These are phyloP conservation scores for Caerostris extrusa DNA, from an alignment of 1,140 invertebrate genomes.

Conservation along the genomic window DNA sequence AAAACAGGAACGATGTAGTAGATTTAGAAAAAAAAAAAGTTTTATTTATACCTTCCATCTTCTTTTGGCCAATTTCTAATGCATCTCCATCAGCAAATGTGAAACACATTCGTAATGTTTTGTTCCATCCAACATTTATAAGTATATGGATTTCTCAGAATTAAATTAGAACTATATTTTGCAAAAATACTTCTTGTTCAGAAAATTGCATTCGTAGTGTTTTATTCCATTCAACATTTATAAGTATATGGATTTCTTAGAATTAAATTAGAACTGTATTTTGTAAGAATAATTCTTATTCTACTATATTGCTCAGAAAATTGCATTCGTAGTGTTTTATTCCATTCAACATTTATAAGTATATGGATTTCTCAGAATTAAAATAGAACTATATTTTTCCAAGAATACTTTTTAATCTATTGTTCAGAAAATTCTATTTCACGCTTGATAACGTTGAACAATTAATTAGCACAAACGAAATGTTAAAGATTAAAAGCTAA, in stretches of 20 bases:
- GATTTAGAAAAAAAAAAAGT: too few species aligned
- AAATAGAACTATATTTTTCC: too few species aligned
- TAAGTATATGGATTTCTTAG: not conserved
- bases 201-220: not conserved
- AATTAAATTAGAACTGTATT: not conserved
- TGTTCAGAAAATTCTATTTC: not conserved
- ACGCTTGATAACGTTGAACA: not conserved
- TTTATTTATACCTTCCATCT: not conserved
- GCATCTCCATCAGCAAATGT: slow-evolving; percentile 1
- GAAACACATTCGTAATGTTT: not conserved
- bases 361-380: not conserved
- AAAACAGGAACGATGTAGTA: too few species aligned
- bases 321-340: not conserved
- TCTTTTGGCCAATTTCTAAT: not conserved
- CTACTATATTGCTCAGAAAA: slow-evolving; percentile 21
- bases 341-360: not conserved
- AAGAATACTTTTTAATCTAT: not conserved
- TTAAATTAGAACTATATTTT: not conserved
- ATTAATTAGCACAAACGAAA: not conserved
- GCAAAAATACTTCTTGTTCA: not conserved
- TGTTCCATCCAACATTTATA: not conserved
- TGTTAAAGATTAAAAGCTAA: not conserved
- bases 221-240: not conserved
- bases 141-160: too few species aligned
- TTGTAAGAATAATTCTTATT: not conserved